Evolutionary conservation across 2,113 vertebrate species (phyloP).

Genomic region (Nestor notabilis): DNA sequence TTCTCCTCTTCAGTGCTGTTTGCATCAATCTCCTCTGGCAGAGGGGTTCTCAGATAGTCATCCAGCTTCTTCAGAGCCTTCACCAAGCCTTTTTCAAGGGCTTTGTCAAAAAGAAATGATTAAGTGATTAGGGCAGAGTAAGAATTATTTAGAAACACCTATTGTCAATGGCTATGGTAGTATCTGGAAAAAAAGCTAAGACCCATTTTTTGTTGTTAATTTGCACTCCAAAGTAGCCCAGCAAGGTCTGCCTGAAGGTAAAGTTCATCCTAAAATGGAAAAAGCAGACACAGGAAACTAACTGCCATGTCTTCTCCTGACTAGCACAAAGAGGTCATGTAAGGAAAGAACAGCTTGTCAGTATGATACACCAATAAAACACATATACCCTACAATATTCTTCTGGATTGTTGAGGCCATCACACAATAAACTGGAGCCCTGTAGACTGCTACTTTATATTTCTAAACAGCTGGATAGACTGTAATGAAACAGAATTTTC

Average conservation of each 20-base stretch:
- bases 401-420: neutral
- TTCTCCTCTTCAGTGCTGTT: conserved; percentile 85
- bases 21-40: conserved; percentile 92
- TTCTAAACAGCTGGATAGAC: neutral
- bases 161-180: too few species aligned
- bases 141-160: neutral
- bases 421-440: neutral
- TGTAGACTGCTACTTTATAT: neutral
- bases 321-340: neutral
- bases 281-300: neutral
- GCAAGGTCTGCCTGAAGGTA: neutral
- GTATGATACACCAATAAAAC: neutral
- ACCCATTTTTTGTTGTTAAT: neutral
- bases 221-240: neutral
- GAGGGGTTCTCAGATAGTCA: conserved; percentile 85
- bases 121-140: neutral
- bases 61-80: conserved; percentile 91
- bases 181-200: neutral
- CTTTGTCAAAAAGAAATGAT: conserved; percentile 62
- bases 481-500: neutral
- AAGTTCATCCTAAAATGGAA: neutral
- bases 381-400: neutral
- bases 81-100: conserved; percentile 86
- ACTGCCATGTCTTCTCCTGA: neutral
- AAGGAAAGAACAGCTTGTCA: neutral